phyloP scores from a whole-genome alignment of 1,140 invertebrate genomes.

The Orchestia grillus region DNA sequence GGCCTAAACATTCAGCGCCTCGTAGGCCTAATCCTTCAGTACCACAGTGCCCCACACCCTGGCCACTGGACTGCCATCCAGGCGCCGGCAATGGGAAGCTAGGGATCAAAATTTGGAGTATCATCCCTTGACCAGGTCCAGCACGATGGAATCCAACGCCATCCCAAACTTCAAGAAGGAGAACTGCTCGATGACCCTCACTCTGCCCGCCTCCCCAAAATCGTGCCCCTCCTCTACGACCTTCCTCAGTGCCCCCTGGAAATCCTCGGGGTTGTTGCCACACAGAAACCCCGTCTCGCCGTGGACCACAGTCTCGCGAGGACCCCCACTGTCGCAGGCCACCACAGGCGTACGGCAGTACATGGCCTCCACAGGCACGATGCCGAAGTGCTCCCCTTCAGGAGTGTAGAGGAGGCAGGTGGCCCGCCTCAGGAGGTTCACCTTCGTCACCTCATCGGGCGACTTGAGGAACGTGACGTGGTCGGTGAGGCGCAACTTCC shows the following conservation, averaged over 20 bases:
- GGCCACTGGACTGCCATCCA: too few species aligned
- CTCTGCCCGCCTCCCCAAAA: slow-evolving; percentile 80
- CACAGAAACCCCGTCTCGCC: slow-evolving; percentile 92
- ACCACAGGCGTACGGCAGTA: slow-evolving; percentile 92
- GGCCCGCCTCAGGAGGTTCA: slow-evolving; percentile 82
- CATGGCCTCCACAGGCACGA: slow-evolving; percentile 99
- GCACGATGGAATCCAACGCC: neutral
- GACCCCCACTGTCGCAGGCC: slow-evolving; percentile 95
- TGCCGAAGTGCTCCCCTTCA: slow-evolving; percentile 98
- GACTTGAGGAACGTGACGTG: slow-evolving; percentile 89
- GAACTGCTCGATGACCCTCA: slow-evolving; percentile 82
- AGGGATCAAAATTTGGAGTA: too few species aligned
- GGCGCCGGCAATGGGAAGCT: too few species aligned
- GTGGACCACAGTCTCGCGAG: slow-evolving; percentile 91
- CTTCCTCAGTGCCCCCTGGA: slow-evolving; percentile 84
- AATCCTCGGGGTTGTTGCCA: slow-evolving; percentile 77
- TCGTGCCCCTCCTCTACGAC: slow-evolving; percentile 75
- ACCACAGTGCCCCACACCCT: too few species aligned
- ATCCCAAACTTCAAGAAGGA: slow-evolving; percentile 75
- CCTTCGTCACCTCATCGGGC: slow-evolving; percentile 87
- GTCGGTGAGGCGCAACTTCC: slow-evolving; percentile 79
- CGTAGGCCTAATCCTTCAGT: too few species aligned
- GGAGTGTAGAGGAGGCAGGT: slow-evolving; percentile 94
- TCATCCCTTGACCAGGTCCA: neutral
- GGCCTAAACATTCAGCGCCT: too few species aligned